Conservation (phyloP, 2,888 invertebrate genomes). For the Chydorus sphaericus region DNA sequence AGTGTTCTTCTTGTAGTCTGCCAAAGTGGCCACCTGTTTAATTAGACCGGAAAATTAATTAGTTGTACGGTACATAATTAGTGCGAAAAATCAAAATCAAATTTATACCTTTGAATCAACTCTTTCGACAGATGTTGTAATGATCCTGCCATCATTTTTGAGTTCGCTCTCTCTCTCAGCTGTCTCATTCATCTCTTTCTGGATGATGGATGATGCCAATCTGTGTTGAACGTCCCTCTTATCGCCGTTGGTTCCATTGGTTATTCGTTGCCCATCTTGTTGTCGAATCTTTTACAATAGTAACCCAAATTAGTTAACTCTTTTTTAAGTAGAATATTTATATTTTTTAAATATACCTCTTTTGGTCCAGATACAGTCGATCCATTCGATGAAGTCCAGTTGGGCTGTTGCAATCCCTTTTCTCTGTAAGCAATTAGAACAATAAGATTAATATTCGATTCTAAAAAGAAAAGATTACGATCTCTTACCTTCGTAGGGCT, state of each 20-base stretch:
- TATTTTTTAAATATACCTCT: too few relatives aligned
- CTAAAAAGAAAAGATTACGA: too few relatives aligned
- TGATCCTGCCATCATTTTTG: slow-evolving; percentile 43
- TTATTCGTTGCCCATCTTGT: neutral
- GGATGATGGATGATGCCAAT: slow-evolving; percentile 49
- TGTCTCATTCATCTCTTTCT: slow-evolving; percentile 76
- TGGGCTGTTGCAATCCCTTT: slow-evolving; percentile 19
- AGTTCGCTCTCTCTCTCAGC: slow-evolving; percentile 70
- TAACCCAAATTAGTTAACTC: neutral
- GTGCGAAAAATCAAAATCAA: neutral
- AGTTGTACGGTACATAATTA: neutral
- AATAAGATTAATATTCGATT: too few relatives aligned
- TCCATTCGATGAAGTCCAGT: too few relatives aligned
- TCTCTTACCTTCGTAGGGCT: slow-evolving; percentile 32
- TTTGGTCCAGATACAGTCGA: slow-evolving; percentile 1
- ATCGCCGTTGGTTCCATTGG: neutral
- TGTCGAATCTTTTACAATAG: neutral
- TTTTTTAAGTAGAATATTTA: too few relatives aligned
- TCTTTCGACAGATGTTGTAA: slow-evolving; percentile 39
- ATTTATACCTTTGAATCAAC: slow-evolving; percentile 31
- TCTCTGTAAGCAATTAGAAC: too few relatives aligned
- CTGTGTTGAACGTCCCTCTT: slow-evolving; percentile 23
- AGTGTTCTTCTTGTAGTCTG: too few relatives aligned
- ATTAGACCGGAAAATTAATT: neutral
- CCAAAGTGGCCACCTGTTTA: neutral